These are phyloP conservation scores for Drosophila sordidapex DNA, from an alignment of 2,888 invertebrate genomes.

Conservation along the genomic window DNA sequence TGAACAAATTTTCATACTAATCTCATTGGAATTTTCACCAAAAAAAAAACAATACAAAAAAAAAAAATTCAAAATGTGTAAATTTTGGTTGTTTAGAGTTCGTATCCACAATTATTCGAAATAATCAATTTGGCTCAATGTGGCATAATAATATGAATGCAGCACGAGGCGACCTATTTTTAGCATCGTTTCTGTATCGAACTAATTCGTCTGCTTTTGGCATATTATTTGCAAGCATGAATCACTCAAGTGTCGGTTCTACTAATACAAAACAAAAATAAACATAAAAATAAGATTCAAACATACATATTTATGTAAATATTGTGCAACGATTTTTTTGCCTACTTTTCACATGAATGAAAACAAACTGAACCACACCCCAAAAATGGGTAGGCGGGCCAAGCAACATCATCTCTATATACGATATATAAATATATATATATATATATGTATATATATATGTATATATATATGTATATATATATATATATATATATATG, in stretches of 20 bases:
- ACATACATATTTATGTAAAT: conserved; percentile 1
- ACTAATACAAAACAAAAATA: conserved; percentile 11
- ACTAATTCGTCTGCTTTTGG: conserved; percentile 42
- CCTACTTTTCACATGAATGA: conserved; percentile 44
- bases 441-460: neutral
- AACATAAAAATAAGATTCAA: neutral
- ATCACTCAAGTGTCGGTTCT: conserved; percentile 41
- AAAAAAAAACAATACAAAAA: neutral
- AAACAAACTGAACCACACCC: conserved; percentile 53
- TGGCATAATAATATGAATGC: conserved; percentile 20
- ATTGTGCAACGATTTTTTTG: conserved; percentile 18
- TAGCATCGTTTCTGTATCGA: conserved; percentile 34
- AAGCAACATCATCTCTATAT: conserved; percentile 11
- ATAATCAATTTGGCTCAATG: conserved; percentile 13
- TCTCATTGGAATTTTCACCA: neutral
- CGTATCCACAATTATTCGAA: neutral
- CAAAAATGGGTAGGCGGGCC: conserved; percentile 11
- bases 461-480: neutral
- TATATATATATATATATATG: neutral
- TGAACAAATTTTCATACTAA: neutral
- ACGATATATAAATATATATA: neutral
- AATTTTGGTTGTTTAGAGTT: neutral
- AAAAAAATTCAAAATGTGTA: neutral
- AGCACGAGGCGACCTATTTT: conserved; percentile 40
- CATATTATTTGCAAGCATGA: conserved; percentile 40